Conservation (phyloP, 2,888 invertebrate species). For the Asteroscopus sphinx region DNA sequence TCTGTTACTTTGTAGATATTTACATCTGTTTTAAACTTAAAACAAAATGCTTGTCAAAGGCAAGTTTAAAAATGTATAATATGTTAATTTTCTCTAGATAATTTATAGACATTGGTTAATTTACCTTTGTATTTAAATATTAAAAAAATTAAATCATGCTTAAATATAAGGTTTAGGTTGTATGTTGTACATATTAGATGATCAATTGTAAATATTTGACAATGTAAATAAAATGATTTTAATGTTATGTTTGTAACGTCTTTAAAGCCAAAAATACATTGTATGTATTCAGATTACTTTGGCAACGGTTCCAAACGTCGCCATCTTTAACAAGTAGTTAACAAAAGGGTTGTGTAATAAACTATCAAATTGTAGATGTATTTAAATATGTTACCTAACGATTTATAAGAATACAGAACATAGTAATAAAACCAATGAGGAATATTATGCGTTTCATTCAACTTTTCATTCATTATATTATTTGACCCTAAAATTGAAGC, state of each 20-base stretch:
- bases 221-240: conserved; percentile 68
- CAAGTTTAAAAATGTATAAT: conserved; percentile 65
- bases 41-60: conserved; percentile 66
- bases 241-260: conserved; percentile 70
- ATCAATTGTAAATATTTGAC: conserved; percentile 68
- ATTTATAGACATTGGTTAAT: conserved; percentile 64
- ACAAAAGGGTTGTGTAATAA: conserved; percentile 87
- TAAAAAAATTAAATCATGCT: conserved; percentile 50
- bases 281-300: conserved; percentile 66
- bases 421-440: conserved; percentile 75
- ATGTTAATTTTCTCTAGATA: conserved; percentile 62
- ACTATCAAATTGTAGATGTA: conserved; percentile 84
- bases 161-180: conserved; percentile 50
- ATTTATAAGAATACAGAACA: conserved; percentile 79
- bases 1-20: conserved; percentile 61
- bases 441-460: conserved; percentile 58
- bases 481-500: too few species aligned
- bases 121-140: conserved; percentile 59
- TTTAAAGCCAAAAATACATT: conserved; percentile 75
- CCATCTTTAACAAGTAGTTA: conserved; percentile 77
- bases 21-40: conserved; percentile 52
- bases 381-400: conserved; percentile 82
- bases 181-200: conserved; percentile 67
- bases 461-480: conserved; percentile 10
- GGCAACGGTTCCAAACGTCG: conserved; percentile 62